These are phyloP conservation scores for Hylaea fasciaria DNA, from an alignment of 2,888 invertebrate genomes.

Conservation along the genomic window DNA sequence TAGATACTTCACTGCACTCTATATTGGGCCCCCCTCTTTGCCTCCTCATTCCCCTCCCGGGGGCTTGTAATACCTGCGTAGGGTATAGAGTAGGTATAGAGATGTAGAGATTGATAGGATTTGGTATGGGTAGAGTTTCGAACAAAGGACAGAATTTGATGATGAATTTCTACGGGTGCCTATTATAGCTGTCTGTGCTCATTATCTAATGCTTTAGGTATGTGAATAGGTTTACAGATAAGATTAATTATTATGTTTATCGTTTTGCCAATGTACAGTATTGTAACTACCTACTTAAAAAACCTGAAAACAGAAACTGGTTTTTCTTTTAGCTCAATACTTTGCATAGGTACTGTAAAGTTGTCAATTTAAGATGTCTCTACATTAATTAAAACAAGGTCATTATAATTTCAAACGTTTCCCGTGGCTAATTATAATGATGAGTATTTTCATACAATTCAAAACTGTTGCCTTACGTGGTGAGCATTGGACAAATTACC, in stretches of 20 bases:
- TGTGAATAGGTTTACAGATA: background rate
- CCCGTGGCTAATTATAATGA: no score
- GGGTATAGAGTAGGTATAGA: constrained; percentile 7
- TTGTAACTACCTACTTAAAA: no score
- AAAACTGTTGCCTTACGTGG: no score
- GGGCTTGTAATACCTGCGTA: constrained; percentile 28
- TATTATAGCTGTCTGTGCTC: background rate
- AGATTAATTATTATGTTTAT: background rate
- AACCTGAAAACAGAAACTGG: no score
- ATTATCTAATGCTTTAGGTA: background rate
- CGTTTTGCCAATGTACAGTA: background rate
- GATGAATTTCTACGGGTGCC: constrained; percentile 14
- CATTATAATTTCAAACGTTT: no score
- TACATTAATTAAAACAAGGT: no score
- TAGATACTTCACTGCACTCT: constrained; percentile 44
- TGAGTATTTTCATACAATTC: no score
- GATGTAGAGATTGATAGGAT: constrained; percentile 21
- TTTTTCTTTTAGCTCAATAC: no score
- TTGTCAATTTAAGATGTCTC: no score
- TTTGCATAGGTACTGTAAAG: no score
- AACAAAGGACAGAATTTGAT: constrained; percentile 25
- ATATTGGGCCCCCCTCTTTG: constrained; percentile 37
- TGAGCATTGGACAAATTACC: background rate
- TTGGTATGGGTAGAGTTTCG: constrained; percentile 11
- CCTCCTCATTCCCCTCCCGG: constrained; percentile 37